Conservation (phyloP, 2,888 invertebrate genomes). For the Spilosoma lubricipeda region DNA sequence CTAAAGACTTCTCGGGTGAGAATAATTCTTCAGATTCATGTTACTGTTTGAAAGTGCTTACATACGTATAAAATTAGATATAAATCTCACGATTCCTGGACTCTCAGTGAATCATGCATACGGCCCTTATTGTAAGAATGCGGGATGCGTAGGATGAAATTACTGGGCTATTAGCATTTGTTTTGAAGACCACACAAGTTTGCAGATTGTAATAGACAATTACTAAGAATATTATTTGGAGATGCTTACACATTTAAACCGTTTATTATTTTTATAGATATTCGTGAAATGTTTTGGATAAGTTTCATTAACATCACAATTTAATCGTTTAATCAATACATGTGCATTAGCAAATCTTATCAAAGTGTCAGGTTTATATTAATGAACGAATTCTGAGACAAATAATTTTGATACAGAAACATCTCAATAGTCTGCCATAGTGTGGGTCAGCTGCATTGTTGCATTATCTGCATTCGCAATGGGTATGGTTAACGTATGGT, state of each 20-base stretch:
- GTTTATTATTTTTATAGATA: too few relatives aligned
- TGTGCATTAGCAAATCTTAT: neutral
- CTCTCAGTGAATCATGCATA: slow-evolving; percentile 47
- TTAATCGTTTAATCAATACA: neutral
- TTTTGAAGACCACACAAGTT: slow-evolving; percentile 42
- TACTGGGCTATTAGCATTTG: slow-evolving; percentile 45
- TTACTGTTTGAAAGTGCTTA: slow-evolving; percentile 34
- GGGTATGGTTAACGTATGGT: too few relatives aligned
- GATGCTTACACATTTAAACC: too few relatives aligned
- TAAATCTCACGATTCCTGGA: slow-evolving; percentile 49
- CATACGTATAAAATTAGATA: slow-evolving; percentile 39
- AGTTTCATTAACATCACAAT: neutral
- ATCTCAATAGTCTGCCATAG: too few relatives aligned
- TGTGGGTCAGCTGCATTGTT: too few relatives aligned
- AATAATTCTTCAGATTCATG: slow-evolving; percentile 36
- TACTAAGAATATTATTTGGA: neutral
- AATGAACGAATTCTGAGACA: too few relatives aligned
- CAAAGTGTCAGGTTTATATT: too few relatives aligned
- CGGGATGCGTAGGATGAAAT: slow-evolving; percentile 45
- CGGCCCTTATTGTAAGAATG: slow-evolving; percentile 37
- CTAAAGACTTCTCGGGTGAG: slow-evolving; percentile 21
- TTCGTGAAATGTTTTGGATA: too few relatives aligned
- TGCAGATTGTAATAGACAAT: neutral
- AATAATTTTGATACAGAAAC: too few relatives aligned
- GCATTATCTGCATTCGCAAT: too few relatives aligned